Conservation (phyloP, 2,113 vertebrate genomes). For the Polypterus bichir region DNA sequence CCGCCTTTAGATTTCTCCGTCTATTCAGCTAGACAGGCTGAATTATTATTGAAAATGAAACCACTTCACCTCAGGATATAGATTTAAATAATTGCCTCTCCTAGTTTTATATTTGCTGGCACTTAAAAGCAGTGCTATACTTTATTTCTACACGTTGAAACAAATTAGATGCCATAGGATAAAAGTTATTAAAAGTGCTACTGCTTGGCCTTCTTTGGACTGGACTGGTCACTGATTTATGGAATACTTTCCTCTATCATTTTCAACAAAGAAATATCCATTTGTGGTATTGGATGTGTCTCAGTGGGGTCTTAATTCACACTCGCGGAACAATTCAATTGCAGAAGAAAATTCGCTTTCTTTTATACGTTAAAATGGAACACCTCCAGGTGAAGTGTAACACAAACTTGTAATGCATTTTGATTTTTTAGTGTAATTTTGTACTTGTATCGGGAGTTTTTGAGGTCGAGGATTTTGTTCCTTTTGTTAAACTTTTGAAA, state of each 20-base stretch:
- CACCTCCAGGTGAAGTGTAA: too few relatives aligned
- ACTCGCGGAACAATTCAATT: too few relatives aligned
- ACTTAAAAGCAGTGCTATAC: conserved; percentile 3
- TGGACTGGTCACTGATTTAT: conserved; percentile 13
- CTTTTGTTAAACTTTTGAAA: too few relatives aligned
- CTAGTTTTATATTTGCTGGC: conserved; percentile 7
- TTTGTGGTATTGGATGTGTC: neutral
- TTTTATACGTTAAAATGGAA: too few relatives aligned
- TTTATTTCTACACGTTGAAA: conserved; percentile 4
- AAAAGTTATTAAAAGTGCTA: conserved; percentile 11
- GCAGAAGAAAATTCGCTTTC: too few relatives aligned
- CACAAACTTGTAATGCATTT: too few relatives aligned
- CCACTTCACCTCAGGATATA: neutral
- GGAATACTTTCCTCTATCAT: neutral
- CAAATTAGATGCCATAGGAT: conserved; percentile 14
- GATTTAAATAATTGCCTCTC: conserved; percentile 3
- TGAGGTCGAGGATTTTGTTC: too few relatives aligned
- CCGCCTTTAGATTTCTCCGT: too few relatives aligned
- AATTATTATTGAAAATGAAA: conserved; percentile 1
- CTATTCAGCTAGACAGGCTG: neutral
- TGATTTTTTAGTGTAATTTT: too few relatives aligned
- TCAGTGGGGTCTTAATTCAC: too few relatives aligned
- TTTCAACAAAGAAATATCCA: neutral
- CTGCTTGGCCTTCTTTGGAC: conserved; percentile 7
- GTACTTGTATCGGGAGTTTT: too few relatives aligned